phyloP scores from a whole-genome alignment of 2,888 invertebrate species.

The Ornithoptera alexandrae region DNA sequence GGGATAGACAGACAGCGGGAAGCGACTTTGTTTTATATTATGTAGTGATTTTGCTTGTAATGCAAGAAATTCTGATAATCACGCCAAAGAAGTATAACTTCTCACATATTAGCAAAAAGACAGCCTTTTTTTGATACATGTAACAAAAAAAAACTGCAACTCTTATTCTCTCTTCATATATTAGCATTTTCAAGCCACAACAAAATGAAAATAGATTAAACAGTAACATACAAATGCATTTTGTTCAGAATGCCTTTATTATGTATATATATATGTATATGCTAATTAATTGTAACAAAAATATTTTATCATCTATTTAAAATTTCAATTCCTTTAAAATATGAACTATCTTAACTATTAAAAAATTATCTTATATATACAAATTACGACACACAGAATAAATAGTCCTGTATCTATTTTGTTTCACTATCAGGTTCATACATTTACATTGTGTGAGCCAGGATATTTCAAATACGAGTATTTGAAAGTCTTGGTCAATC shows the following conservation, averaged over 20 bases:
- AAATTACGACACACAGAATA: not conserved
- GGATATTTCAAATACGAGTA: not conserved
- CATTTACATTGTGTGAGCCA: not conserved
- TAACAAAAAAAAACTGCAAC: not conserved
- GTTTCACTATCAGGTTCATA: not conserved
- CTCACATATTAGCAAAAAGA: not conserved
- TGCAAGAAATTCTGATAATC: not conserved
- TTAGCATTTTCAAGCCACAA: not conserved
- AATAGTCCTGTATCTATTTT: not conserved
- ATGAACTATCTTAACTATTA: not conserved
- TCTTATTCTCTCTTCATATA: not conserved
- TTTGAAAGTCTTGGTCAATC: not conserved
- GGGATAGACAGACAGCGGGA: too few relatives aligned
- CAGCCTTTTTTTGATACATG: not conserved
- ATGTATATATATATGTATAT: not conserved
- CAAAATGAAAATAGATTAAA: not conserved
- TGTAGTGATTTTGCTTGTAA: not conserved
- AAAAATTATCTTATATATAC: not conserved
- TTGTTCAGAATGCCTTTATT: not conserved
- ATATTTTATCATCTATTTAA: conserved; percentile 1
- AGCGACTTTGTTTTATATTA: too few relatives aligned
- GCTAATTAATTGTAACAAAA: not conserved
- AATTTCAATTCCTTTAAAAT: conserved; percentile 12
- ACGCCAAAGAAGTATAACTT: not conserved
- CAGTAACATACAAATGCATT: not conserved